phyloP scores from a whole-genome alignment of 2,888 invertebrate species.

The Rotaria macrura region DNA sequence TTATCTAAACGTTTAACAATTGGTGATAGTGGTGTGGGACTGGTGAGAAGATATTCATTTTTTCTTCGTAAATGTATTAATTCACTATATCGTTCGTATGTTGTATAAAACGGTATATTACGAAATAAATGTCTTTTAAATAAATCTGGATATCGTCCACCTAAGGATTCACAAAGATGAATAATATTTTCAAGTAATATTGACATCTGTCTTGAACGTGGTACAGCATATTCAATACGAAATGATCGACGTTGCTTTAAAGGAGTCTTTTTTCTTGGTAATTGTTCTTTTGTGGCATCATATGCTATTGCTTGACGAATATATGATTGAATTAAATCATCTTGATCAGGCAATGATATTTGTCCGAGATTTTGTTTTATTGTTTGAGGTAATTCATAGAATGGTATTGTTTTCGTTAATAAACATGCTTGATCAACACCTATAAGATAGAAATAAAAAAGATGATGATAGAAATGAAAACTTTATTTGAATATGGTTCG shows the following conservation, averaged over 20 bases:
- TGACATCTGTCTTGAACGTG: neutral
- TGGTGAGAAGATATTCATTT: neutral
- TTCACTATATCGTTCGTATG: neutral
- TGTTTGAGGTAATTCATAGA: constrained; percentile 43
- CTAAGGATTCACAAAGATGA: neutral
- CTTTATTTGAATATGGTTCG: too few species aligned
- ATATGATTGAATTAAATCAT: constrained; percentile 34
- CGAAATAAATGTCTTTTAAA: constrained; percentile 1
- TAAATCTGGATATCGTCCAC: constrained; percentile 4
- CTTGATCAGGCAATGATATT: constrained; percentile 36
- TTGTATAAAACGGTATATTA: constrained; percentile 5
- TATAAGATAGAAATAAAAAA: constrained; percentile 50
- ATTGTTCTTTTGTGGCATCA: constrained; percentile 29
- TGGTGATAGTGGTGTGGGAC: neutral
- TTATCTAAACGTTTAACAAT: neutral
- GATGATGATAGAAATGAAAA: too few species aligned
- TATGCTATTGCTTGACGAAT: constrained; percentile 31
- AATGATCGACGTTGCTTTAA: constrained; percentile 15
- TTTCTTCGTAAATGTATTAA: constrained; percentile 1
- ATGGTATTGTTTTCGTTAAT: constrained; percentile 62
- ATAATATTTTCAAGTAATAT: neutral
- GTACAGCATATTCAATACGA: neutral
- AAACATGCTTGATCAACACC: constrained; percentile 68
- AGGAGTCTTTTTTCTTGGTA: neutral
- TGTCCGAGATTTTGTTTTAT: constrained; percentile 34